Base-by-base conservation (phyloP, 2,797 vertebrate genomes). In the Dromococcyx pavoninus region DNA sequence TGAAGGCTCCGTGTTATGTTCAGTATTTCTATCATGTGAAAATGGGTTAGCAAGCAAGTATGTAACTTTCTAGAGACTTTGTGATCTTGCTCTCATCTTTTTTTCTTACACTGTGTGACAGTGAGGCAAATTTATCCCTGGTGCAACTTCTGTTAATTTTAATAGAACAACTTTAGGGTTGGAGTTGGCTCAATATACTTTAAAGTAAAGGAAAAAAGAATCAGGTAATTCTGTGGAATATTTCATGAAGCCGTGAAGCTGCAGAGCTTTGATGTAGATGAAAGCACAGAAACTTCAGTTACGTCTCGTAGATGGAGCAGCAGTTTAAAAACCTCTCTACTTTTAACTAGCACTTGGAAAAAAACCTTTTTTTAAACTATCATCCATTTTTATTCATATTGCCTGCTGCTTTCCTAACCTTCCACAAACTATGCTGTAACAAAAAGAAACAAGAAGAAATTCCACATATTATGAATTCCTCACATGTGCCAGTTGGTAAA, bases 191-290 rank as follows among this genome's bases (percentile, higher is more conserved):
- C 76, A 58, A 33, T 57, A 48, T 84, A 44, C 58, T 69, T 15
- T 81, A 72, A 92, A 58, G 23, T 72, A 72, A 88, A 81, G 50
- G 37, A 21, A 85, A 84, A 58, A 50, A 33, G 25, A 74, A 43
- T 17, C 21, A 91, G 8, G 41, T 89, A 86, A 94, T 83, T 86
- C 73, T 83, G 15, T 39, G 32, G 65, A 89, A 71, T 95, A 71
- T 92, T 94, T 74, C 78, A 69, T 94, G 62, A 89, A 72, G 64
- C 66, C 54, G 4, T 80, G 17, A 71, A 60, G 78, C 81, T 77
- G 33, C 51, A 89, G 54, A 82, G 53, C 93, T 95, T 96, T 96
- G 95, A 95, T 96, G 65, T 51, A 88, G 85, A 96, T 91, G 86
- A 93, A 95, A 89, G 89, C 41, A 30, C 25, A 71, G 76, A 87